Base-by-base conservation (phyloP, 1,140 invertebrate species). In the Pseudobourletiella spinata region DNA sequence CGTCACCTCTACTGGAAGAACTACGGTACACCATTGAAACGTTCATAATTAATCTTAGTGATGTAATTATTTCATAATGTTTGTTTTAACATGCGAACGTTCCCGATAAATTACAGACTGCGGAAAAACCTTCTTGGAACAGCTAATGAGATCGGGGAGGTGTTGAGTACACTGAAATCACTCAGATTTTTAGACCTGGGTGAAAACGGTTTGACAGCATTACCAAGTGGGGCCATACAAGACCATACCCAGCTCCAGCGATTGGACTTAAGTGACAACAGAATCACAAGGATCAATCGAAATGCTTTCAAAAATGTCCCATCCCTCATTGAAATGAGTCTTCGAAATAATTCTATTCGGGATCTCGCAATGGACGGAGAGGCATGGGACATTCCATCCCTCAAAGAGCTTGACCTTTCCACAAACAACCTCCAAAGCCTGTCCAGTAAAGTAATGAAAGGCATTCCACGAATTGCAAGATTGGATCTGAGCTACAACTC, bases 261-360 rank as follows among this genome's bases (percentile, higher is more conserved):
- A 62, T 76, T 92, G 8, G 85, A 89, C 76, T 77, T 93, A 43
- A 85, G 91, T 71, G 82, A 86, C 71, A 93, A 93, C 70, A 79
- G 79, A 61, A 76, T 93, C 18, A 79, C 79, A 43, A 80, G 82
- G 28, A 81, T 93, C 22, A 83, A 88, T 70, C 76, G 82, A 30
- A 85, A 88, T 69, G 84, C 86, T 1, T 85, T 92, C 72, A 79
- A 82, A 61, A 84, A 83, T 16, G 88, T 91, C 83, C 88, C 89
- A 1, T 86, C 86, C 0, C 73, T 93, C 16, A 77, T 86, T 52
- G 88, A 91, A 73, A 76, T 93, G 20, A 78, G 87, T 66, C 76
- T 91, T 55, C 81, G 81, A 14, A 67, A 70, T 51, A 69, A 70
- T 57, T 55, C 64, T 2, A 32, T 70, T 11, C 28, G 28, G 16